A percentile compares a stretch with the other conserved stretches of the same genome.
Conservation (phyloP, 2,888 invertebrate genomes). For the Acanthoscelides obtectus region DNA sequence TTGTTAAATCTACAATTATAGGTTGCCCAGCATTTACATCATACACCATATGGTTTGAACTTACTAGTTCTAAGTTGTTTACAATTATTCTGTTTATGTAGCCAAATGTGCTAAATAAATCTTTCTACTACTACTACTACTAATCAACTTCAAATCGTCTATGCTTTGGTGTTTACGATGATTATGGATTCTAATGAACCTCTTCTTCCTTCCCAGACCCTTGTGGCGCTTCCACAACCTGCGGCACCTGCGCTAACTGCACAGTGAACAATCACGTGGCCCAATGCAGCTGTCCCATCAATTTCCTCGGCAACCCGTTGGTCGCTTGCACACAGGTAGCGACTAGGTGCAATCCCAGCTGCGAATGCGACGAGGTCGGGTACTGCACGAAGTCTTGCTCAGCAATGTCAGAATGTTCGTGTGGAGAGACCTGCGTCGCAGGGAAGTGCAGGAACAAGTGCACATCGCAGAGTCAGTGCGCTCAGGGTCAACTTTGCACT, state of each 20-base stretch:
- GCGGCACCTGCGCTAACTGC: slow-evolving; percentile 81
- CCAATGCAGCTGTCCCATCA: slow-evolving; percentile 79
- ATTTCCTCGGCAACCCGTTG: slow-evolving; percentile 77
- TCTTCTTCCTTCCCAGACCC: slow-evolving; percentile 57
- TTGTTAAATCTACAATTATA: too few relatives aligned
- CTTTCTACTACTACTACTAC: too few relatives aligned
- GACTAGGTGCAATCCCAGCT: slow-evolving; percentile 67
- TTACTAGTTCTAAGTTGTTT: too few relatives aligned
- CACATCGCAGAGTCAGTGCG: slow-evolving; percentile 62
- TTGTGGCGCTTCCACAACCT: slow-evolving; percentile 66
- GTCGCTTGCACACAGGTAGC: slow-evolving; percentile 71
- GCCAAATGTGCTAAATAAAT: too few relatives aligned
- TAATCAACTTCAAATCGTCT: too few relatives aligned
- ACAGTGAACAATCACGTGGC: slow-evolving; percentile 78
- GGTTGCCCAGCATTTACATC: too few relatives aligned
- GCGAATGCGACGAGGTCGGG: slow-evolving; percentile 76
- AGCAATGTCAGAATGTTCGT: slow-evolving; percentile 65
- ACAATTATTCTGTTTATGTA: too few relatives aligned
- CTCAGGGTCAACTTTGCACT: slow-evolving; percentile 70
- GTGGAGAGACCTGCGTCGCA: slow-evolving; percentile 73
- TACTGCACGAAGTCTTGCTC: slow-evolving; percentile 72
- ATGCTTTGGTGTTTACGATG: not conserved
- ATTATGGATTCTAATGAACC: not conserved
- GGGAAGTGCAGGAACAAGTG: slow-evolving; percentile 73
- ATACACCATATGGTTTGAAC: too few relatives aligned